These are phyloP conservation scores for Dascyllus trimaculatus DNA, from an alignment of 2,113 vertebrate species.

Conservation along the genomic window DNA sequence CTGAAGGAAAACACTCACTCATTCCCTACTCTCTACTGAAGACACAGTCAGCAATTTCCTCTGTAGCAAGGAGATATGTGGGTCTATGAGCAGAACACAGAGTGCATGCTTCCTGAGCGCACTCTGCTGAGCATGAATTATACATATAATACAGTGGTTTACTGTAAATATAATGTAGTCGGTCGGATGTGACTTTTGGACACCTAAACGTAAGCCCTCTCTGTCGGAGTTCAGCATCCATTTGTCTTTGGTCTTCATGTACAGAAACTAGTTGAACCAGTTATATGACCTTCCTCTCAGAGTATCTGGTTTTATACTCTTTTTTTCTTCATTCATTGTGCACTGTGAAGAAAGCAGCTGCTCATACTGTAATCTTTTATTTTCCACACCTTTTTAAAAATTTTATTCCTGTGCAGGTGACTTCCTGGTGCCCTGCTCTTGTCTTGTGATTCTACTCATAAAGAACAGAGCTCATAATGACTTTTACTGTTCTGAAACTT, in stretches of 20 bases:
- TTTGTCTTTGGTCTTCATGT: background rate
- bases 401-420: background rate
- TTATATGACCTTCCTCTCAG: background rate
- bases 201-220: background rate
- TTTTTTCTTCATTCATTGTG: background rate
- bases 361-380: too few species aligned
- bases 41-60: too few species aligned
- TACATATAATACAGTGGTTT: too few species aligned
- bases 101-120: too few species aligned
- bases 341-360: background rate
- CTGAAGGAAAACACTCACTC: too few species aligned
- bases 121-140: too few species aligned
- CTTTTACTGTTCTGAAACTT: background rate
- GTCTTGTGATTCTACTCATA: constrained; percentile 27
- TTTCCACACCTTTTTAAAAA: background rate
- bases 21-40: too few species aligned
- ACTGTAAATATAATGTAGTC: too few species aligned
- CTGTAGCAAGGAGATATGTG: too few species aligned
- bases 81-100: too few species aligned
- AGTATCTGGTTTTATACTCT: background rate
- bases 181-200: too few species aligned
- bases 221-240: background rate
- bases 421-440: background rate
- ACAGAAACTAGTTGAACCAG: constrained; percentile 1
- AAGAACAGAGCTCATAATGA: background rate